phyloP scores from a whole-genome alignment of 2,113 vertebrate species.

The Psilopsiagon aurifrons region DNA sequence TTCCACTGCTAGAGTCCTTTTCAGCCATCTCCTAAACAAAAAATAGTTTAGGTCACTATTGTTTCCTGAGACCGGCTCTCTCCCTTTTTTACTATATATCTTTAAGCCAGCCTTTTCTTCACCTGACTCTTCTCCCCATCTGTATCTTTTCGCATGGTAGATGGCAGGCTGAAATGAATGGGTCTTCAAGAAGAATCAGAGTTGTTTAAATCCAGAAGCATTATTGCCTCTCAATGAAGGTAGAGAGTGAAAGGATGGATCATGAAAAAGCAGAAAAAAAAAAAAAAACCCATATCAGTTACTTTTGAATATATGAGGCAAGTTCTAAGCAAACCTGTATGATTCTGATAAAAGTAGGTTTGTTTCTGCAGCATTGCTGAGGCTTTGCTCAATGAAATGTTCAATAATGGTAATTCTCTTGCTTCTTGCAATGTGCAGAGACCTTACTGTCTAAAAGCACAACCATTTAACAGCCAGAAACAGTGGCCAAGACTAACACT shows the following conservation, averaged over 20 bases:
- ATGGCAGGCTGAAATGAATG: background rate
- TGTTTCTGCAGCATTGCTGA: background rate
- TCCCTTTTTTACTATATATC: background rate
- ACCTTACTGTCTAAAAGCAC: background rate
- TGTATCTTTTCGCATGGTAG: background rate
- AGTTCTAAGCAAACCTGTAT: background rate
- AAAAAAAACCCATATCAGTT: accelerated
- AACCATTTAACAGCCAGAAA: constrained; percentile 2
- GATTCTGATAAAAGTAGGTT: background rate
- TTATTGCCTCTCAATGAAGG: background rate
- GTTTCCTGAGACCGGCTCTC: background rate
- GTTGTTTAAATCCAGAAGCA: background rate
- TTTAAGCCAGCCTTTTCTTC: background rate
- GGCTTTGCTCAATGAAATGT: background rate
- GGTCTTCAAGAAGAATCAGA: background rate
- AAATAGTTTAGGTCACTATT: background rate
- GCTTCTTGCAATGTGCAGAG: background rate
- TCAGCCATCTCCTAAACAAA: background rate
- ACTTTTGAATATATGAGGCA: background rate
- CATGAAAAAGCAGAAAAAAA: background rate
- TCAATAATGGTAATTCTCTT: background rate
- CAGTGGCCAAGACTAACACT: background rate
- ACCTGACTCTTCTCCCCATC: background rate
- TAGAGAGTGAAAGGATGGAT: background rate
- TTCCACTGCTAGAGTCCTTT: background rate